Evolutionary conservation across 2,113 vertebrate species (phyloP), one percentile per base, ranked within the genome.

Genomic region (Neopipo cinnamomea): DNA sequence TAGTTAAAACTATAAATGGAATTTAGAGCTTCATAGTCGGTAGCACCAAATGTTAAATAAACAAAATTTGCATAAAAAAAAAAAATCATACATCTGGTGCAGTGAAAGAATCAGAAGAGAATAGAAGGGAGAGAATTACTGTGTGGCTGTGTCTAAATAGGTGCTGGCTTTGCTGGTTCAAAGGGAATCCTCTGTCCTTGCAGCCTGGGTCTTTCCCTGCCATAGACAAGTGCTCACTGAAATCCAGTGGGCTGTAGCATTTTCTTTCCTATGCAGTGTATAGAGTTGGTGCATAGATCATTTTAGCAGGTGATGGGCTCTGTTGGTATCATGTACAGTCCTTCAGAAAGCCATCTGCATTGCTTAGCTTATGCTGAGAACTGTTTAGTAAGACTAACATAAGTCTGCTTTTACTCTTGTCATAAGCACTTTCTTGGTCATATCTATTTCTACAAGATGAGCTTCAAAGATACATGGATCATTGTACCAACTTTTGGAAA

Each of bases 201-300:
- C 7, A 58, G 31, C 3, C 11, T 41, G 31, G 4, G 12, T 14
- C 20, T 72, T 85, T 59, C 20, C 5, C 7, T 53, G 28, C 11
- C 25, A 5, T 3, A 47, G 14, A 8, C 8, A 70, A 56, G 15
- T 21, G 14, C 18, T 70, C 5, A 12, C 1, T 47, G 37, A 70
- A 88, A 74, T 35, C 16, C 50, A 35, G 4, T 5, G 5, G 6
- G 3, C 11, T 39, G 14, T 8, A 66, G 12, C 21, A 44, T n/a
- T 53, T 66, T 5, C 61, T 62, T 44, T 49, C 18, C 9, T 23
- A 8, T 23, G 7, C 18, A 44, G 9, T 8, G 27, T 56, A 25
- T 2, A 3, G 31, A 47, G 5, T 12, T 73, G 6, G 5, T 59
- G 8, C 15, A 59, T 3, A 56, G 19, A 70, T 25, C 0, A 1